Evolutionary conservation across 2,797 vertebrate genomes (phyloP), one percentile per base, ranked within the genome.

Genomic region (Tenualosa ilisha): DNA sequence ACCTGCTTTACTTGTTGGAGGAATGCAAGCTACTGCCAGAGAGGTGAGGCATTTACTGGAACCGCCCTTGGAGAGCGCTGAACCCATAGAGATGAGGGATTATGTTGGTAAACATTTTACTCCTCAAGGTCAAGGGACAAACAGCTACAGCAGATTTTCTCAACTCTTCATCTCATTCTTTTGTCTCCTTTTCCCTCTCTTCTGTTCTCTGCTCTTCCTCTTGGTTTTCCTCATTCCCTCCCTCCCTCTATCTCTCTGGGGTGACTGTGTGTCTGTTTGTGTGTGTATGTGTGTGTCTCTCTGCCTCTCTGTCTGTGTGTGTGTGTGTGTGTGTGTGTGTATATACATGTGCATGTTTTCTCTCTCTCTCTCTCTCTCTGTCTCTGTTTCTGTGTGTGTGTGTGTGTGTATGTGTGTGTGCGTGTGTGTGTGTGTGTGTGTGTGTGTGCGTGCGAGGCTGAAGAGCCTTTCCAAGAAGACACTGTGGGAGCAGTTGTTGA

Each of bases 401-500:
- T 72, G 65, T 65, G 61, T 26, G 61, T 75, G 68, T 20, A 31
- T 43, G 68, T 75, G 68, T 75, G 31, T 40, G 68, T 75, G 68
- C 40, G 68, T 75, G 68, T 75, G 31, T 75, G 63, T 65, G 63
- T 65, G 63, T 65, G 63, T 65, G 63, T 65, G 63, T 65, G 24
- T 31, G 24, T 65, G 63, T 31, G 9, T 65, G 24, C 12, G 24
- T 11, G 24, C 3, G 63, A 11, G 63, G 2, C n/a, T 65, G 37
- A 37, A 75, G 68, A 43, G 68, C 31, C 15, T 11, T 43, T 75
- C 31, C 68, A 75, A 75, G 37, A 31, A 90, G 88, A 90, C 88
- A 88, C 89, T 84, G 82, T 84, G 82, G 87, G 89, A 75, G 11
- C 81, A 81, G 81, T 53, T 50, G 81, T 49, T 49, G 89, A 82